Percentiles rank a stretch among this genome's conserved stretches.
Evolutionary conservation across 2,797 vertebrate species (phyloP).

Genomic region (Nasua narica): DNA sequence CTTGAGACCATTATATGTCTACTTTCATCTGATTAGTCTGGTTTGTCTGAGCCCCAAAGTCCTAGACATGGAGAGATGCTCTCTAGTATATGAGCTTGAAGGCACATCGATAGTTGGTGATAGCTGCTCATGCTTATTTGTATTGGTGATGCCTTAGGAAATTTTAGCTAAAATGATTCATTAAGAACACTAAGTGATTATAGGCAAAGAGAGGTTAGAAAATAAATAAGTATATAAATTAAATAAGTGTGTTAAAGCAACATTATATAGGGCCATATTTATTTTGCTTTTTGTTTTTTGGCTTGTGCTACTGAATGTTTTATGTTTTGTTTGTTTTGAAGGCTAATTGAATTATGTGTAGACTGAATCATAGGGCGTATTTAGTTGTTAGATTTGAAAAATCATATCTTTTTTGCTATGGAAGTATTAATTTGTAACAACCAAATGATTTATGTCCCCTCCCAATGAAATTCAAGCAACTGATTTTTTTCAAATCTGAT

Average conservation of each 20-base stretch:
- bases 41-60: neutral
- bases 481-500: neutral
- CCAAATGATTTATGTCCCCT: neutral
- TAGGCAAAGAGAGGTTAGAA: neutral
- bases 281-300: neutral
- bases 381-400: neutral
- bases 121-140: neutral
- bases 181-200: neutral
- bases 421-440: constrained; percentile 2
- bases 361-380: neutral
- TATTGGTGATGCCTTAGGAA: neutral
- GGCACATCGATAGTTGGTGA: neutral
- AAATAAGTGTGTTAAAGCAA: neutral
- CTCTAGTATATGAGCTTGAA: neutral
- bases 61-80: neutral
- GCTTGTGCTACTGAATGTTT: neutral
- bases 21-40: neutral
- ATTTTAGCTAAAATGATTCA: neutral
- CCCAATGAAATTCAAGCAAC: constrained; percentile 26
- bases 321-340: neutral
- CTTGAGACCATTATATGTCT: neutral
- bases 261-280: neutral
- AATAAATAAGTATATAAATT: neutral
- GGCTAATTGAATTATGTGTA: neutral
- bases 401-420: neutral